Base-by-base conservation (phyloP, 1,140 invertebrate genomes). In the Hyphantria cunea region DNA sequence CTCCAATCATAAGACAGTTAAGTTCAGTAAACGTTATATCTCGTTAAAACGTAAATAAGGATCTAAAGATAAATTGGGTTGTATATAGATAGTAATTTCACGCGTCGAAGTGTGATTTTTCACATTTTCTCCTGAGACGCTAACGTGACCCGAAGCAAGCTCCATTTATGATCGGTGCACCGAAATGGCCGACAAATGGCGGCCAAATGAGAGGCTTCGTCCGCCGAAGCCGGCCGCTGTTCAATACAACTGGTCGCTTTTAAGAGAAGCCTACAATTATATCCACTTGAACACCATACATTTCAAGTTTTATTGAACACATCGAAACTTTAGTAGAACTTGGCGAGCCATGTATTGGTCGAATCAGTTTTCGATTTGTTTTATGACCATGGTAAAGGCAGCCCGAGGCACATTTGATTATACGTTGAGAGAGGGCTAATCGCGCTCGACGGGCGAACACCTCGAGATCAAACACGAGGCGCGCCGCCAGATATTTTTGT, bases 401-500 rank as follows among this genome's bases (percentile, higher is more conserved):
- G 84, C 88, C 82, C 73, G 80, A 80, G 85, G 86, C 88, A 82
- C 80, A 84, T 89, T 89, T 90, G 88, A 90, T 90, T 90, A 89
- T 87, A 90, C 80, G 88, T 90, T 89, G 84, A 82, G 84, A 82
- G 84, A 82, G 81, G 83, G 82, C 86, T 90, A 88, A 90, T 89
- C 86, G 85, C 84, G 79, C 81, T 82, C 76, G 86, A 89, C 88
- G 82, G 84, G 74, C 85, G 86, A 86, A 89, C 86, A 89, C 86
- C 86, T 87, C 88, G 88, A 90, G 88, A 90, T 90, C 88, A 90
- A 90, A 90, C 88, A 90, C 88, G 81, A 88, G 86, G 84, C 85
- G 85, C 80, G 85, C 88, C 88, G 88, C 84, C 86, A 89, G 88
- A 90, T 90, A 90, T 89, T 90, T 90, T 90, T 89, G 88, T 90